phyloP scores from a whole-genome alignment of 2,797 vertebrate genomes.

The Myotis planiceps region DNA sequence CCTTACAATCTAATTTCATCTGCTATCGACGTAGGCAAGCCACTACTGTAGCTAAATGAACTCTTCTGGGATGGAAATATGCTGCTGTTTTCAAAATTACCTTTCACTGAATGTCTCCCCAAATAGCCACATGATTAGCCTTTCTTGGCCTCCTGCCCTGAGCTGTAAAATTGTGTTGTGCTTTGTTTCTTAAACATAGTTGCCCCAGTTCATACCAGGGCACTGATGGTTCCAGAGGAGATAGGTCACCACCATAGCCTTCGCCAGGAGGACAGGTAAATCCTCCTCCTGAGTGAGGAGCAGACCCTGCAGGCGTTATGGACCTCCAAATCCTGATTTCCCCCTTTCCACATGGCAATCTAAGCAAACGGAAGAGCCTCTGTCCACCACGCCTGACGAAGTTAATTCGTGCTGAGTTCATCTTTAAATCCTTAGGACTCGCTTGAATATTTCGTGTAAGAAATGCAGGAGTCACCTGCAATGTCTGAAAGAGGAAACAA shows the following conservation, averaged over 20 bases:
- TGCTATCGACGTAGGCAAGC: accelerated
- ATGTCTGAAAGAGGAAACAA: not conserved
- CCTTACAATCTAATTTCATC: not conserved
- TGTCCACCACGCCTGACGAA: not conserved
- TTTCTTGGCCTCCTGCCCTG: not conserved
- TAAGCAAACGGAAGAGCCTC: not conserved
- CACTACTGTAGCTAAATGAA: not conserved
- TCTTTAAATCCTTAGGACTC: not conserved
- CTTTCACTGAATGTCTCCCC: not conserved
- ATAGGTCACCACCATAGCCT: not conserved
- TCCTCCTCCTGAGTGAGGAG: not conserved
- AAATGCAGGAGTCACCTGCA: not conserved
- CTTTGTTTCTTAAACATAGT: not conserved
- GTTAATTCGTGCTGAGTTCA: not conserved
- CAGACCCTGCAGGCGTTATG: not conserved
- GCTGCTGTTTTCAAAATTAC: not conserved
- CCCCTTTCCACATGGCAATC: not conserved
- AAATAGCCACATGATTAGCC: not conserved
- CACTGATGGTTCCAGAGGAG: not conserved
- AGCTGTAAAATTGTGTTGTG: not conserved
- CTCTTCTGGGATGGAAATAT: not conserved
- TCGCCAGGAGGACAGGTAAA: not conserved
- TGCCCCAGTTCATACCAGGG: not conserved
- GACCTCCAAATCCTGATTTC: not conserved
- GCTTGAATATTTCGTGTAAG: not conserved